Conservation (phyloP, 2,113 vertebrate species). For the Hyla sarda region DNA sequence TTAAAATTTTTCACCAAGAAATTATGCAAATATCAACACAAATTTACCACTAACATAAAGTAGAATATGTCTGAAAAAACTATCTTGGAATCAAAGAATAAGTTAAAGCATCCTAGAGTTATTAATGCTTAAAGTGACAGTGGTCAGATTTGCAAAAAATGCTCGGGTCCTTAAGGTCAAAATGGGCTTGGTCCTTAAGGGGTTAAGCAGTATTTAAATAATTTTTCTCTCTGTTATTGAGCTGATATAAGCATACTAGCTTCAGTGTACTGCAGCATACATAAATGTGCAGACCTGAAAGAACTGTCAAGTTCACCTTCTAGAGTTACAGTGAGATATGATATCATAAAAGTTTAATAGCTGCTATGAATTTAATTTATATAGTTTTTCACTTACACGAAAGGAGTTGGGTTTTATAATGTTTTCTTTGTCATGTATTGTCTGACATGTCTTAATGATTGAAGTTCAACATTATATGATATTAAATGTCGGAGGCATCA, state of each 20-base stretch:
- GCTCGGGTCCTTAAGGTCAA: too few species aligned
- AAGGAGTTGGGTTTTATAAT: constrained; percentile 66
- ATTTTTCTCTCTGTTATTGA: neutral
- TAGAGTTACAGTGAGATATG: constrained; percentile 72
- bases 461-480: constrained; percentile 62
- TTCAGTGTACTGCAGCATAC: neutral
- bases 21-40: too few species aligned
- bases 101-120: too few species aligned
- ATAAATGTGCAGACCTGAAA: constrained; percentile 10
- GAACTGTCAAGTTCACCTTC: constrained; percentile 75
- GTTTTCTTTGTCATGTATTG: constrained; percentile 64
- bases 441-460: constrained; percentile 64
- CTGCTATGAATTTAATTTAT: constrained; percentile 62
- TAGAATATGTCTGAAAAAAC: too few species aligned
- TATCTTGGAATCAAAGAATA: too few species aligned
- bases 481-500: constrained; percentile 61
- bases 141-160: too few species aligned
- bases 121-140: too few species aligned
- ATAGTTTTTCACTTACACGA: constrained; percentile 57
- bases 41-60: too few species aligned
- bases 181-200: too few species aligned
- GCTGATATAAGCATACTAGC: neutral
- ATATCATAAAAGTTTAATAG: constrained; percentile 63
- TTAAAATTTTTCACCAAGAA: too few species aligned
- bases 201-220: neutral